phyloP scores from a whole-genome alignment of 2,888 invertebrate species.

The Iphiclides podalirius region DNA sequence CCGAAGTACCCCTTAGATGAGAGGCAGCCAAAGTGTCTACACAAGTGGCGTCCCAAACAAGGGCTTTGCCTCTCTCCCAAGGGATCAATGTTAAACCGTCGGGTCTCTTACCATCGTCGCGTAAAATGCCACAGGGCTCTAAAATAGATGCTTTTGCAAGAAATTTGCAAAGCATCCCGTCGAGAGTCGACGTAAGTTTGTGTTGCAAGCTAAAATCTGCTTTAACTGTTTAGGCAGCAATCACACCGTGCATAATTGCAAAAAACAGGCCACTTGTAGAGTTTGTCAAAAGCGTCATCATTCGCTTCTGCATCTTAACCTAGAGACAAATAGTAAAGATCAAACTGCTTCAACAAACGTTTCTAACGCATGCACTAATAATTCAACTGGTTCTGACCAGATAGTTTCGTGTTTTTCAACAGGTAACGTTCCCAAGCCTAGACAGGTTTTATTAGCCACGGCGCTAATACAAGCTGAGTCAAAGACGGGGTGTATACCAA shows the following conservation, averaged over 20 bases:
- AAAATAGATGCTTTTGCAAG: conserved; percentile 18
- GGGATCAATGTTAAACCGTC: too few species aligned
- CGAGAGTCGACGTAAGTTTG: conserved; percentile 11
- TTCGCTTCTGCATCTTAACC: conserved; percentile 26
- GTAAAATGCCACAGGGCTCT: too few species aligned
- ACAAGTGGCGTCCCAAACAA: too few species aligned
- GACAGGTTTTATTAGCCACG: conserved; percentile 16
- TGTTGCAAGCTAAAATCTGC: conserved; percentile 21
- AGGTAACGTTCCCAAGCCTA: background rate
- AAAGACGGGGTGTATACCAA: background rate
- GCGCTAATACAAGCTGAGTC: conserved; percentile 15
- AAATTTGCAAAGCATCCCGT: background rate
- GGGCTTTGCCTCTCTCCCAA: too few species aligned
- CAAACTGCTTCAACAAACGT: background rate
- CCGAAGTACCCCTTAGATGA: too few species aligned
- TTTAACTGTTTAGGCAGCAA: conserved; percentile 27
- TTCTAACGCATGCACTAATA: too few species aligned
- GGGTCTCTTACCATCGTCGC: too few species aligned
- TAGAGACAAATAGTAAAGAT: background rate
- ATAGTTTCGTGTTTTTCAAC: conserved; percentile 9
- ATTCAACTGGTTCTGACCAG: background rate
- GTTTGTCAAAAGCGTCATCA: conserved; percentile 28
- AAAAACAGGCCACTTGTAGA: conserved; percentile 22
- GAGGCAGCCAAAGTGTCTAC: too few species aligned
- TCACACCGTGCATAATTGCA: conserved; percentile 19